These are phyloP conservation scores for Gryllus bimaculatus DNA, from an alignment of 1,140 invertebrate species.

Conservation along the genomic window DNA sequence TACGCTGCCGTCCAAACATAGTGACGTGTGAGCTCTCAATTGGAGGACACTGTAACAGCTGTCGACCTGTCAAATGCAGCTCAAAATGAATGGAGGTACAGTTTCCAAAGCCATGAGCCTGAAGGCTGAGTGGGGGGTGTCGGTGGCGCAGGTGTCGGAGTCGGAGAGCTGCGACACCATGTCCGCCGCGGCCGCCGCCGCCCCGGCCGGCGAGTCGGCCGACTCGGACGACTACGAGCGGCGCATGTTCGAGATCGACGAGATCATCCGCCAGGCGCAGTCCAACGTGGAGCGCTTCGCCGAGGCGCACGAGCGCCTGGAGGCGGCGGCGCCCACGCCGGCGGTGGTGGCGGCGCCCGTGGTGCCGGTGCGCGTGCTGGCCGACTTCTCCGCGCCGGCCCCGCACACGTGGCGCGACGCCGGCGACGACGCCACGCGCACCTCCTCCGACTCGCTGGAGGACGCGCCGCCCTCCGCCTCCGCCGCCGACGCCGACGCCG, in stretches of 20 bases:
- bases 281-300: slow-evolving; percentile 57
- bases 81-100: no score
- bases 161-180: slow-evolving; percentile 59
- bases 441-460: slow-evolving; percentile 36
- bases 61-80: no score
- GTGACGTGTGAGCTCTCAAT: no score
- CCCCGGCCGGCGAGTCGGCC: slow-evolving; percentile 36
- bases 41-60: no score
- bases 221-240: slow-evolving; percentile 55
- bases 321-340: slow-evolving; percentile 37
- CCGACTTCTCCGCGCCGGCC: slow-evolving; percentile 26
- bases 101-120: no score
- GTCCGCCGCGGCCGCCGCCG: slow-evolving; percentile 38
- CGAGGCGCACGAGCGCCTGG: slow-evolving; percentile 30
- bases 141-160: slow-evolving; percentile 34
- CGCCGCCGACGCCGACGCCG: slow-evolving; percentile 17
- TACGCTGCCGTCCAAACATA: no score
- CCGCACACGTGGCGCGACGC: slow-evolving; percentile 24
- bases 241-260: slow-evolving; percentile 61
- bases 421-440: slow-evolving; percentile 31
- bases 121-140: no score
- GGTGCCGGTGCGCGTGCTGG: slow-evolving; percentile 40
- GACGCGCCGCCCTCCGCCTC: slow-evolving; percentile 20
- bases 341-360: slow-evolving; percentile 39
- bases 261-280: slow-evolving; percentile 60